Conservation (phyloP, 2,797 vertebrate species). For the Onychomys leucogaster region DNA sequence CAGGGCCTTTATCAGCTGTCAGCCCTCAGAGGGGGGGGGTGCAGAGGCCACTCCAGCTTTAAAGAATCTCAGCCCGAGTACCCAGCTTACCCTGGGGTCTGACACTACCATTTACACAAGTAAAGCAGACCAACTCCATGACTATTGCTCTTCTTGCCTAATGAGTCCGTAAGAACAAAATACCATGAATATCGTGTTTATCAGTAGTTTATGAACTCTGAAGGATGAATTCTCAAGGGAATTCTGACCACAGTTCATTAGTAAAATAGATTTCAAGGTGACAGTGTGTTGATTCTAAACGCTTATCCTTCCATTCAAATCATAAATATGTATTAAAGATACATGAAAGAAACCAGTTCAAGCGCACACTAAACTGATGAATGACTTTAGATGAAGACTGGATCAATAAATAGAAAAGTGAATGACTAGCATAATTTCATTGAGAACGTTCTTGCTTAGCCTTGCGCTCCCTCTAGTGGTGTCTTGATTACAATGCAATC, state of each 20-base stretch:
- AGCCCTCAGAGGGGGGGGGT: background rate
- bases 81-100: background rate
- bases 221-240: conserved; percentile 55
- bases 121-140: conserved; percentile 62
- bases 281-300: conserved; percentile 67
- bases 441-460: conserved; percentile 65
- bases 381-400: conserved; percentile 67
- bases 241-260: conserved; percentile 49
- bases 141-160: conserved; percentile 12
- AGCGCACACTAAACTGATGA: conserved; percentile 71
- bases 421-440: conserved; percentile 63
- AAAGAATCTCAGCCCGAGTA: background rate
- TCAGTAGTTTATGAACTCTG: conserved; percentile 20
- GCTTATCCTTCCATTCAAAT: conserved; percentile 62
- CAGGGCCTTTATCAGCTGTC: background rate
- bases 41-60: background rate
- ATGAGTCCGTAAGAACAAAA: conserved; percentile 53
- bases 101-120: conserved; percentile 8
- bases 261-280: conserved; percentile 64
- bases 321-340: conserved; percentile 64
- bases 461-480: conserved; percentile 75
- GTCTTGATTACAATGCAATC: conserved; percentile 42
- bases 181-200: conserved; percentile 10
- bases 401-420: conserved; percentile 67
- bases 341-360: conserved; percentile 50